A percentile compares a stretch with the other conserved stretches of the same genome.
Conservation (phyloP, 2,797 vertebrate species). For the Streptopelia turtur region DNA sequence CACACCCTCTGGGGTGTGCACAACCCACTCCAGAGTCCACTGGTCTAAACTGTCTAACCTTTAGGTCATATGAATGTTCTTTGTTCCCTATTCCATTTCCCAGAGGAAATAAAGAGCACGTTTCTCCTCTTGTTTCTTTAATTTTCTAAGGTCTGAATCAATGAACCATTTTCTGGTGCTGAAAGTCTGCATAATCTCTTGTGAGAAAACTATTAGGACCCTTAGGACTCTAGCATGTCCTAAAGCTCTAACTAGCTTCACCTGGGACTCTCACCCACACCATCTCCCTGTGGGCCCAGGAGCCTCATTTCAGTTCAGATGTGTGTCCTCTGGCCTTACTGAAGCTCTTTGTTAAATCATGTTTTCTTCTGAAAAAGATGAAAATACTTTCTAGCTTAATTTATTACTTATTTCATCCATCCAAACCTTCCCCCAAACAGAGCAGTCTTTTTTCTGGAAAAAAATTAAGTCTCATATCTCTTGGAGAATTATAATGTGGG, state of each 20-base stretch:
- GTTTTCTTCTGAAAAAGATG: neutral
- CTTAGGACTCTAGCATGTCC: neutral
- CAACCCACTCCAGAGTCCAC: neutral
- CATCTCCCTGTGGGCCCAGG: neutral
- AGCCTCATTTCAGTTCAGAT: neutral
- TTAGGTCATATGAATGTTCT: fast-evolving
- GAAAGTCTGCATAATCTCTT: neutral
- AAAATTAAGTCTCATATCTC: neutral
- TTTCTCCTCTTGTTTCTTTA: neutral
- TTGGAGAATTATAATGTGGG: neutral
- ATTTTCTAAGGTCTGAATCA: neutral
- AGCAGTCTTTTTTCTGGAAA: neutral
- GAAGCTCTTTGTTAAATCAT: neutral
- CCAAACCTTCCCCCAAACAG: neutral
- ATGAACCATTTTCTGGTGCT: neutral
- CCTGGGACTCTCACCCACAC: neutral
- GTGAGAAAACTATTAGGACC: neutral
- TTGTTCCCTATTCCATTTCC: neutral
- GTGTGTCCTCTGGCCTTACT: fast-evolving
- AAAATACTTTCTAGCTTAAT: neutral
- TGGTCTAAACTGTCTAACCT: neutral
- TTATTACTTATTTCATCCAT: neutral
- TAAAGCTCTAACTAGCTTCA: neutral
- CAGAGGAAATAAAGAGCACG: neutral
- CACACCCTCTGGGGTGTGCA: neutral